A percentile compares a stretch with the other conserved stretches of the same genome.
Evolutionary conservation across 2,888 invertebrate species (phyloP).

Genomic region (Stenoptilia bipunctidactyla): DNA sequence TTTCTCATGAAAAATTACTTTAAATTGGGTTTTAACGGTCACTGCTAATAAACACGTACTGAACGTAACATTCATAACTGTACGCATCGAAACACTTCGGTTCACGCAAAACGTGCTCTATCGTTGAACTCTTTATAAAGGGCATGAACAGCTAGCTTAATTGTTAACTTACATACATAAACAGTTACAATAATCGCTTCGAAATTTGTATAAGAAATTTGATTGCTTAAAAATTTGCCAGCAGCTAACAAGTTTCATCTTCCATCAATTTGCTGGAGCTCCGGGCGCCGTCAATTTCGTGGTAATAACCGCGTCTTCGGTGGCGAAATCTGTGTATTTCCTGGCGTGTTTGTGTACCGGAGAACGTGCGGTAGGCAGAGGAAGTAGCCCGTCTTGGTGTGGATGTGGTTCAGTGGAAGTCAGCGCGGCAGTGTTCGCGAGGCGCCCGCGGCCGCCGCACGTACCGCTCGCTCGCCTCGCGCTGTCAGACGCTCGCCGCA

Average conservation of each 20-base stretch:
- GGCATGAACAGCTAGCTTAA: constrained; percentile 16
- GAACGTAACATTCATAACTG: too few species aligned
- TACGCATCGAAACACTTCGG: constrained; percentile 13
- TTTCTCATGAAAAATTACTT: too few species aligned
- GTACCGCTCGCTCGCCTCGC: constrained; percentile 40
- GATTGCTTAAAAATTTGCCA: too few species aligned
- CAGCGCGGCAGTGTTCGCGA: constrained; percentile 10
- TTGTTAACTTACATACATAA: constrained; percentile 1
- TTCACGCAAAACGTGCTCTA: constrained; percentile 16
- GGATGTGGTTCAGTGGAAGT: neutral
- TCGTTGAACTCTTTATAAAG: constrained; percentile 57
- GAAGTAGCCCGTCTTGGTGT: constrained; percentile 7
- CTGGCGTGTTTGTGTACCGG: constrained; percentile 19
- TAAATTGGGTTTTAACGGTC: too few species aligned
- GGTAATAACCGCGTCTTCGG: constrained; percentile 22
- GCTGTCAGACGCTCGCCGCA: neutral
- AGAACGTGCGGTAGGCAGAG: constrained; percentile 1
- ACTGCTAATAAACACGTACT: too few species aligned
- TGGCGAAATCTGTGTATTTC: constrained; percentile 23
- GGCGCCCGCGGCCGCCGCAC: constrained; percentile 35
- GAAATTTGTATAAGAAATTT: too few species aligned
- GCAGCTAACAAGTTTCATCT: constrained; percentile 15
- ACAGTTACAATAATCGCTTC: too few species aligned
- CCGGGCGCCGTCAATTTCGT: constrained; percentile 17
- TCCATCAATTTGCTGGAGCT: constrained; percentile 17